phyloP scores from a whole-genome alignment of 1,140 invertebrate genomes.

The Sitodiplosis mosellana region DNA sequence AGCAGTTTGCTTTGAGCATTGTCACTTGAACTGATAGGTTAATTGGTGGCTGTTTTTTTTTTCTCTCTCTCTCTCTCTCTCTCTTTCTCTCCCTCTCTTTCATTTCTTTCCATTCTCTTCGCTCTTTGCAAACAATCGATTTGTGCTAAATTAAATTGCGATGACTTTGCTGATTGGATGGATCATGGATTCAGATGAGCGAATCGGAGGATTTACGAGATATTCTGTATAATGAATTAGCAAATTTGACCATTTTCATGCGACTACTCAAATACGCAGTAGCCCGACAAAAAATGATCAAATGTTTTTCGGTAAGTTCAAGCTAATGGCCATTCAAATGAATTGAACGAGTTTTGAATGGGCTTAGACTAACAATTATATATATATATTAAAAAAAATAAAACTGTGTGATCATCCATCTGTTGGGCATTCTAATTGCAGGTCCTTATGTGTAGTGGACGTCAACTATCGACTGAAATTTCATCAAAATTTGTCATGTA shows the following conservation, averaged over 20 bases:
- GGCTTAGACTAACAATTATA: constrained; percentile 5
- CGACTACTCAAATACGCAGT: constrained; percentile 50
- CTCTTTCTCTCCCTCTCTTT: too few species aligned
- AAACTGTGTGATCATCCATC: constrained; percentile 12
- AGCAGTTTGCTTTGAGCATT: too few species aligned
- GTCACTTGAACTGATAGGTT: too few species aligned
- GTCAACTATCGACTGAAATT: constrained; percentile 1
- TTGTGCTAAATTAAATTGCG: too few species aligned
- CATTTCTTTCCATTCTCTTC: too few species aligned
- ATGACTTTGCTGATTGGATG: too few species aligned
- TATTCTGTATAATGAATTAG: constrained; percentile 42
- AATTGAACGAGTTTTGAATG: too few species aligned
- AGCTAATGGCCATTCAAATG: too few species aligned
- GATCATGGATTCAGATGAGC: constrained; percentile 35
- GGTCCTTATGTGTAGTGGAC: constrained; percentile 3
- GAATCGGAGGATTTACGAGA: constrained; percentile 36
- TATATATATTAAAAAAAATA: background rate
- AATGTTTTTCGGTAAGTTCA: constrained; percentile 41
- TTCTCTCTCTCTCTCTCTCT: too few species aligned
- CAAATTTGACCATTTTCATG: constrained; percentile 50
- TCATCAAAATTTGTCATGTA: background rate
- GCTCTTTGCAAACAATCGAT: too few species aligned
- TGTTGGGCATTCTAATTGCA: constrained; percentile 11
- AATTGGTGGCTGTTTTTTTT: too few species aligned
- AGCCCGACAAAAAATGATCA: constrained; percentile 41